These are phyloP conservation scores for Petrocephalus sullivani DNA, from an alignment of 2,797 vertebrate species.

Conservation along the genomic window DNA sequence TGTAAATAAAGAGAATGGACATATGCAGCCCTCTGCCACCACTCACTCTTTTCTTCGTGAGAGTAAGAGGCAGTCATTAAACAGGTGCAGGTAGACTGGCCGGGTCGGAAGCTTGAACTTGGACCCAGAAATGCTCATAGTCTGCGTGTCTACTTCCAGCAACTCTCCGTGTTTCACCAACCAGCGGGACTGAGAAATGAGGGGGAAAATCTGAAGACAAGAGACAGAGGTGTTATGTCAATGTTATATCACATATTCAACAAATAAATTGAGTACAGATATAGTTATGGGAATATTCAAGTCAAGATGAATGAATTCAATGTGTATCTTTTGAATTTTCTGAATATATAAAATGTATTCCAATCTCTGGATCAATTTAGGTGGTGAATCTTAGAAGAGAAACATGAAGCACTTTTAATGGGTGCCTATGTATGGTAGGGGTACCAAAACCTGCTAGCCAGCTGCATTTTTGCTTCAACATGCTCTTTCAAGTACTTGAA, in stretches of 20 bases:
- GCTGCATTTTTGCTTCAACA: neutral
- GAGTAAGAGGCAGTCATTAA: slow-evolving; percentile 83
- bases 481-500: neutral
- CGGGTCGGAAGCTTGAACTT: slow-evolving; percentile 80
- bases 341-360: neutral
- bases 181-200: slow-evolving; percentile 90
- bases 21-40: neutral
- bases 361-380: neutral
- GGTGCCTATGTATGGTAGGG: neutral
- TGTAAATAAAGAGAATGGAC: neutral
- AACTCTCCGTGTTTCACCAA: slow-evolving; percentile 85
- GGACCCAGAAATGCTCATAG: slow-evolving; percentile 70
- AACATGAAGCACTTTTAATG: neutral
- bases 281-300: neutral
- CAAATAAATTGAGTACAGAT: neutral
- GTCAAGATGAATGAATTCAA: neutral
- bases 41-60: slow-evolving; percentile 85
- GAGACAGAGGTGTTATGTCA: neutral
- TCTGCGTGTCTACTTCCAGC: slow-evolving; percentile 78
- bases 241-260: neutral
- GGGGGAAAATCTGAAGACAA: slow-evolving; percentile 73
- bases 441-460: neutral
- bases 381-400: neutral
- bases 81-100: slow-evolving; percentile 80
- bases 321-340: neutral